phyloP scores from a whole-genome alignment of 2,113 vertebrate species.

The Malurus melanocephalus region DNA sequence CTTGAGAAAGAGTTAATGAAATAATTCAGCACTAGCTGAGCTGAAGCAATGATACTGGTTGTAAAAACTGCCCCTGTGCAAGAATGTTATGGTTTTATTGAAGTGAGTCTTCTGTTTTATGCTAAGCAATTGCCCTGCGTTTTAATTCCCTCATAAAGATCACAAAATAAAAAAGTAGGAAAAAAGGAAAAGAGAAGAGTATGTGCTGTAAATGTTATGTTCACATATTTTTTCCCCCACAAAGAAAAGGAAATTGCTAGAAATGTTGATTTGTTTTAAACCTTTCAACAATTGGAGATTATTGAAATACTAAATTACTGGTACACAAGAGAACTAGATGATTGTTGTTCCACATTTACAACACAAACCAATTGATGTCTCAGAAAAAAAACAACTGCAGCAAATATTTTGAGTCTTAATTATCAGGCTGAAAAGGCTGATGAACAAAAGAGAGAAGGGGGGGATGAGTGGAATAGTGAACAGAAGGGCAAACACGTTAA shows the following conservation, averaged over 20 bases:
- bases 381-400: conserved; percentile 32
- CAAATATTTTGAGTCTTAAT: conserved; percentile 60
- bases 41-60: background rate
- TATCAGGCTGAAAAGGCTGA: conserved; percentile 39
- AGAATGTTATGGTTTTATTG: background rate
- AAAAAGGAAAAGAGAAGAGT: background rate
- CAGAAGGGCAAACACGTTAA: background rate
- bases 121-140: background rate
- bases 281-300: conserved; percentile 43
- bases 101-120: conserved; percentile 2
- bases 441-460: conserved; percentile 53
- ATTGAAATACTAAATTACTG: conserved; percentile 62
- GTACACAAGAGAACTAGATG: conserved; percentile 51
- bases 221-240: conserved; percentile 1
- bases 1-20: background rate
- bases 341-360: conserved; percentile 46
- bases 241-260: conserved; percentile 37
- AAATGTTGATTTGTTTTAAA: conserved; percentile 63
- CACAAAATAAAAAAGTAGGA: background rate
- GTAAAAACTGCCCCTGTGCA: background rate
- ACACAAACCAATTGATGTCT: conserved; percentile 55
- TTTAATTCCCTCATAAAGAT: conserved; percentile 39
- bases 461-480: background rate
- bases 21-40: background rate
- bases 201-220: conserved; percentile 3